phyloP scores from a whole-genome alignment of 2,888 invertebrate species.

The Endotricha flammealis region DNA sequence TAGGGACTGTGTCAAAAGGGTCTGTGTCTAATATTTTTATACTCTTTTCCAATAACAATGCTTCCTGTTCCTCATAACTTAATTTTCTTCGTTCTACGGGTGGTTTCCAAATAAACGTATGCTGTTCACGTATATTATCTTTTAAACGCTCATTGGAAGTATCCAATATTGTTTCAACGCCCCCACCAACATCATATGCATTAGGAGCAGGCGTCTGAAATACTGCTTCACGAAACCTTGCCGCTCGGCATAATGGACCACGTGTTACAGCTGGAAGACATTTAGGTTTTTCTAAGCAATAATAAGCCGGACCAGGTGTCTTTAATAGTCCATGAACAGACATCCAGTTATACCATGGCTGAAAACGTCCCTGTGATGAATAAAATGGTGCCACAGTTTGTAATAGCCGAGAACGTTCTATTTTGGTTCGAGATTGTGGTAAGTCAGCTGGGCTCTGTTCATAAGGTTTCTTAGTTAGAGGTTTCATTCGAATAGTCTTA shows the following conservation, averaged over 20 bases:
- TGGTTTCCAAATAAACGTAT: constrained; percentile 38
- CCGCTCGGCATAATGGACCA: constrained; percentile 44
- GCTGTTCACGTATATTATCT: constrained; percentile 39
- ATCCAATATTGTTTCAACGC: constrained; percentile 46
- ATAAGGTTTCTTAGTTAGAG: constrained; percentile 31
- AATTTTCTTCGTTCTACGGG: constrained; percentile 25
- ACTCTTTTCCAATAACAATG: constrained; percentile 34
- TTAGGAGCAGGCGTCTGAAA: constrained; percentile 47
- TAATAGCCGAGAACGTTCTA: constrained; percentile 23
- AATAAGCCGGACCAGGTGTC: constrained; percentile 55
- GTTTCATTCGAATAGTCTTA: constrained; percentile 46
- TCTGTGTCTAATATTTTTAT: constrained; percentile 42
- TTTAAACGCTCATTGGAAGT: constrained; percentile 52
- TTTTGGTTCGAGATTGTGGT: constrained; percentile 19
- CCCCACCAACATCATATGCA: constrained; percentile 39
- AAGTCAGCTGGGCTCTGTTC: constrained; percentile 48
- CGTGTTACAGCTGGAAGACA: constrained; percentile 43
- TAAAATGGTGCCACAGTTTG: constrained; percentile 50
- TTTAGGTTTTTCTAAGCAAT: constrained; percentile 36
- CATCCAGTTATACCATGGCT: constrained; percentile 54
- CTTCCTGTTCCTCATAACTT: constrained; percentile 37
- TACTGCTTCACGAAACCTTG: constrained; percentile 33
- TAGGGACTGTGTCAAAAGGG: constrained; percentile 11
- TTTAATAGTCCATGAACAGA: constrained; percentile 35
- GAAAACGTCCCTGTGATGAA: constrained; percentile 52